Base-by-base conservation (phyloP, 2,113 vertebrate genomes). In the Eurypyga helias region DNA sequence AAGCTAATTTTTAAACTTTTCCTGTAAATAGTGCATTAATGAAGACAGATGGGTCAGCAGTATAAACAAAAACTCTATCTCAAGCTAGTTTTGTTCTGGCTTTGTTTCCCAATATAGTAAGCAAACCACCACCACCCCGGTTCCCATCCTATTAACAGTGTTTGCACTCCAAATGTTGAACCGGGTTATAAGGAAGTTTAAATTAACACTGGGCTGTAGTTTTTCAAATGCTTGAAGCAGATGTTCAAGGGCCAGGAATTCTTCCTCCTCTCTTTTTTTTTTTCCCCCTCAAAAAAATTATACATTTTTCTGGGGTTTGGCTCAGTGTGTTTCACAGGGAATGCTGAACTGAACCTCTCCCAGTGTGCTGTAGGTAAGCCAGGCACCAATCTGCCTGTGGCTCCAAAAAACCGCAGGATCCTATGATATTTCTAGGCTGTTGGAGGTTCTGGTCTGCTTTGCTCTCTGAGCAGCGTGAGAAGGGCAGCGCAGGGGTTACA, bases 21-120 rank as follows among this genome's bases (percentile, higher is more conserved):
- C 95, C 21, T 97, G 94, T 98, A 98, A 98, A 98, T 98, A 98
- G 83, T 71, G 87, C 92, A 83, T 97, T 98, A 97, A 98, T 98
- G 98, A 98, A 98, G 97, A 95, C 96, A 97, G 97, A 98, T 96
- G 97, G 93, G 87, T 91, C 90, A 91, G 75, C 78, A 96, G 45
- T 77, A 96, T 98, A 98, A 98, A 98, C 98, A 98, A 97, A 98
- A 95, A 64, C 93, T 94, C 97, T 96, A 41, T 67, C 92, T 93
- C 96, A 60, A 80, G 91, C 97, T 95, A 98, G 97, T 98, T 97
- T 96, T 97, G 98, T 97, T 91, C 96, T 96, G 96, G 92, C 82
- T 98, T 97, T 97, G 96, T 90, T 97, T 96, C 98, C 97, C 96
- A 98, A 98, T 99, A 98, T 98, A 99, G 98, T 66, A 97, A 98